Percentiles rank a stretch among this genome's conserved stretches.
Conservation (phyloP, 1,140 invertebrate genomes). For the Brachionus plicatilis region DNA sequence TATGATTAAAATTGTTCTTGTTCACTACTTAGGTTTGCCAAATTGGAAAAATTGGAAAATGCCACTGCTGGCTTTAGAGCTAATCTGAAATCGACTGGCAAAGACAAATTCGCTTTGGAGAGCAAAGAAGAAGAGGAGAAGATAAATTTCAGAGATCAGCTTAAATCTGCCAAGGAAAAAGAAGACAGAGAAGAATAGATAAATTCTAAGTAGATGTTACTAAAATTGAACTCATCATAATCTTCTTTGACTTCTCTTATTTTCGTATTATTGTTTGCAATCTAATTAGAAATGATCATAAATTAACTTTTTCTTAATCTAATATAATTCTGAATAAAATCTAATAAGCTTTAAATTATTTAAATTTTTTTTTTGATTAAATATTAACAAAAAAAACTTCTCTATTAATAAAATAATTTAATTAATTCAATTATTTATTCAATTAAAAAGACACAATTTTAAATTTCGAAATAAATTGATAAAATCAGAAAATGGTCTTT, state of each 20-base stretch:
- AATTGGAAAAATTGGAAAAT: conserved; percentile 38
- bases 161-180: conserved; percentile 38
- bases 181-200: conserved; percentile 27
- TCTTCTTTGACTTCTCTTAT: background rate
- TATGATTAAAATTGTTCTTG: background rate
- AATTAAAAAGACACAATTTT: background rate
- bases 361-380: background rate
- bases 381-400: too few relatives aligned
- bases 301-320: conserved; percentile 3
- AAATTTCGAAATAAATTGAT: too few relatives aligned
- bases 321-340: conserved; percentile 15
- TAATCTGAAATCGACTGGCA: conserved; percentile 39
- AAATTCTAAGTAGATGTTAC: background rate
- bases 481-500: too few relatives aligned
- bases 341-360: background rate
- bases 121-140: conserved; percentile 39
- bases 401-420: background rate
- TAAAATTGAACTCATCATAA: background rate
- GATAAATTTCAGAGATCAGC: conserved; percentile 40
- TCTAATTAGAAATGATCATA: background rate
- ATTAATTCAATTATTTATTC: background rate
- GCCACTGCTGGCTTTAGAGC: conserved; percentile 27
- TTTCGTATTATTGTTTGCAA: conserved; percentile 15
- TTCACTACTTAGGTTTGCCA: conserved; percentile 10
- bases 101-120: conserved; percentile 39